These are phyloP conservation scores for Agrochola macilenta DNA, from an alignment of 2,888 invertebrate species.

Conservation along the genomic window DNA sequence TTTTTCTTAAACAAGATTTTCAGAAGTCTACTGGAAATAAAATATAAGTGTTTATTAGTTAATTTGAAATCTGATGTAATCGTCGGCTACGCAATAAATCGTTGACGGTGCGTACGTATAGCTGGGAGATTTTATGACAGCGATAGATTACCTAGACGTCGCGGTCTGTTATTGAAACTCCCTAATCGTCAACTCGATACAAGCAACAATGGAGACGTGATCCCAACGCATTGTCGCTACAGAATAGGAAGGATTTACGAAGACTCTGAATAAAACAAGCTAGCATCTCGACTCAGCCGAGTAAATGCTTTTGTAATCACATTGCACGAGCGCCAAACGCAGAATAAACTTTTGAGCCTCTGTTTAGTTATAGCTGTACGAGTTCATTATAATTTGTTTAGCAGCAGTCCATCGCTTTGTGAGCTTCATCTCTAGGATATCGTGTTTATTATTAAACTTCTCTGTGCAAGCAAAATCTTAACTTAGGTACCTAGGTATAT, in stretches of 20 bases:
- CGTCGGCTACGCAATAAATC: slow-evolving; percentile 23
- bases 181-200: slow-evolving; percentile 86
- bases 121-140: slow-evolving; percentile 69
- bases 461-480: slow-evolving; percentile 25
- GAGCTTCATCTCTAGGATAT: slow-evolving; percentile 42
- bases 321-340: slow-evolving; percentile 74
- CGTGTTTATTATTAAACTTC: slow-evolving; percentile 48
- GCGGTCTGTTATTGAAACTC: slow-evolving; percentile 79
- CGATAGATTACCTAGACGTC: slow-evolving; percentile 73
- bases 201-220: slow-evolving; percentile 82
- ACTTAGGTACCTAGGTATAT: slow-evolving; percentile 11
- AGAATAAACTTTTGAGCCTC: slow-evolving; percentile 72
- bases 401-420: slow-evolving; percentile 50
- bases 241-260: slow-evolving; percentile 86
- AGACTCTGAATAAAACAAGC: slow-evolving; percentile 85
- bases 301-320: slow-evolving; percentile 85
- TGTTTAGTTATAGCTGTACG: slow-evolving; percentile 60
- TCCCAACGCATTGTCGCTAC: slow-evolving; percentile 82
- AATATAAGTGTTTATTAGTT: neutral
- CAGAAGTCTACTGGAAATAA: neutral
- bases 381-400: slow-evolving; percentile 64
- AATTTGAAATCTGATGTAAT: slow-evolving; percentile 11
- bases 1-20: neutral
- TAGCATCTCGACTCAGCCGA: slow-evolving; percentile 77
- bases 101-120: slow-evolving; percentile 20